phyloP scores from a whole-genome alignment of 2,888 invertebrate species.

The Seira sanloemensis region DNA sequence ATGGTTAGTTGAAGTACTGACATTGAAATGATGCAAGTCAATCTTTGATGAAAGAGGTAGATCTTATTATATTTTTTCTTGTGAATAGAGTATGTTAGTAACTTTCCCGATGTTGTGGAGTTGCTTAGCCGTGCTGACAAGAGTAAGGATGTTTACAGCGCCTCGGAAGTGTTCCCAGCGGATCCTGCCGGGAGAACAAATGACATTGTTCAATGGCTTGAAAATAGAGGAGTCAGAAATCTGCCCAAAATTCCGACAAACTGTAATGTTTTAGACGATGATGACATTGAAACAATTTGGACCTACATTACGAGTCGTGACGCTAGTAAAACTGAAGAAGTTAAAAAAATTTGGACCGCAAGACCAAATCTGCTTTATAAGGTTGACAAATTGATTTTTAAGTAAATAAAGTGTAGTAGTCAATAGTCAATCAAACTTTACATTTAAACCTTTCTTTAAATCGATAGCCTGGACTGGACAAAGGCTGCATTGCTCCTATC shows the following conservation, averaged over 20 bases:
- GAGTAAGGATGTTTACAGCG: slow-evolving; percentile 75
- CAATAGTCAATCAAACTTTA: too few relatives aligned
- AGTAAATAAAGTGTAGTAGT: too few relatives aligned
- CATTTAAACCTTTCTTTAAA: too few relatives aligned
- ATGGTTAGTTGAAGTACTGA: slow-evolving; percentile 68
- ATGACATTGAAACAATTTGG: slow-evolving; percentile 72
- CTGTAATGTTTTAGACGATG: slow-evolving; percentile 72
- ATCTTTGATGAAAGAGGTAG: too few relatives aligned
- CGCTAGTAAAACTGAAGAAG: not conserved
- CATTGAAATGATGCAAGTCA: not conserved
- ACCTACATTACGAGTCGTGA: slow-evolving; percentile 56
- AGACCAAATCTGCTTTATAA: slow-evolving; percentile 65
- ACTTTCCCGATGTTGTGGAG: slow-evolving; percentile 86
- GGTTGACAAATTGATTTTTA: too few relatives aligned
- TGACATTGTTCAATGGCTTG: slow-evolving; percentile 70
- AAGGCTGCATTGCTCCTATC: slow-evolving; percentile 82
- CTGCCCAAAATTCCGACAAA: slow-evolving; percentile 68
- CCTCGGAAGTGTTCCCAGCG: slow-evolving; percentile 74
- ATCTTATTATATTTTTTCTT: not conserved
- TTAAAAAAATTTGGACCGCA: slow-evolving; percentile 51
- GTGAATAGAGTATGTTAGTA: slow-evolving; percentile 79
- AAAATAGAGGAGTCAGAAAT: slow-evolving; percentile 66
- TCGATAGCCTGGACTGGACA: slow-evolving; percentile 70
- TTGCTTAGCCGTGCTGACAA: slow-evolving; percentile 77
- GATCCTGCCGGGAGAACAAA: slow-evolving; percentile 66